Percentiles rank a stretch among this genome's conserved stretches.
These are phyloP conservation scores for Fregata magnificens DNA, from an alignment of 2,113 vertebrate genomes.

Conservation along the genomic window DNA sequence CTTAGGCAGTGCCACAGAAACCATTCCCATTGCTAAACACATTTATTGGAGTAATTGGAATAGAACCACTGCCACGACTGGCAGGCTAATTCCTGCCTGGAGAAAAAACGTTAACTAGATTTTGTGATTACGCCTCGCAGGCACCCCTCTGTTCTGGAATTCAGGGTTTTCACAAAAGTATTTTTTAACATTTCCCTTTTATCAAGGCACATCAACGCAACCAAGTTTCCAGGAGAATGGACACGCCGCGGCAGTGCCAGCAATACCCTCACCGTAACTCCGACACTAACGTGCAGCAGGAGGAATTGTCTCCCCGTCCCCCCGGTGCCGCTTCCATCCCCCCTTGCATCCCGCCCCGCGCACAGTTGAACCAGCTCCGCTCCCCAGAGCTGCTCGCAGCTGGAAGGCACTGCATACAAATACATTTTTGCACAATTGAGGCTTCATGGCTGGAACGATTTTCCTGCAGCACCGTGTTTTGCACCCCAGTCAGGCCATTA, in stretches of 20 bases:
- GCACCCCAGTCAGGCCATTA: neutral
- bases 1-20: conserved; percentile 30
- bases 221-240: neutral
- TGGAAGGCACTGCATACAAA: neutral
- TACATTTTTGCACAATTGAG: neutral
- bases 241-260: neutral
- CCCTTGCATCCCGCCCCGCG: neutral
- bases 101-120: conserved; percentile 2
- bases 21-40: conserved; percentile 23
- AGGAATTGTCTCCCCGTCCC: neutral
- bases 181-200: neutral
- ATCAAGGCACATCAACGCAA: neutral
- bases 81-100: conserved; percentile 35
- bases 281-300: neutral
- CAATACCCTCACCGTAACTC: neutral
- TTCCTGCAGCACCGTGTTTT: neutral
- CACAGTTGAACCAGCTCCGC: neutral
- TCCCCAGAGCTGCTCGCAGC: neutral
- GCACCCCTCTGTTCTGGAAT: neutral
- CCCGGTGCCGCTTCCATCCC: neutral
- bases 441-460: neutral
- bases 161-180: neutral
- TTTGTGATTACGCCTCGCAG: neutral
- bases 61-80: conserved; percentile 4
- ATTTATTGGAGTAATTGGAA: conserved; percentile 33